These are phyloP conservation scores for Conus betulinus DNA, from an alignment of 1,140 invertebrate species.

Conservation along the genomic window DNA sequence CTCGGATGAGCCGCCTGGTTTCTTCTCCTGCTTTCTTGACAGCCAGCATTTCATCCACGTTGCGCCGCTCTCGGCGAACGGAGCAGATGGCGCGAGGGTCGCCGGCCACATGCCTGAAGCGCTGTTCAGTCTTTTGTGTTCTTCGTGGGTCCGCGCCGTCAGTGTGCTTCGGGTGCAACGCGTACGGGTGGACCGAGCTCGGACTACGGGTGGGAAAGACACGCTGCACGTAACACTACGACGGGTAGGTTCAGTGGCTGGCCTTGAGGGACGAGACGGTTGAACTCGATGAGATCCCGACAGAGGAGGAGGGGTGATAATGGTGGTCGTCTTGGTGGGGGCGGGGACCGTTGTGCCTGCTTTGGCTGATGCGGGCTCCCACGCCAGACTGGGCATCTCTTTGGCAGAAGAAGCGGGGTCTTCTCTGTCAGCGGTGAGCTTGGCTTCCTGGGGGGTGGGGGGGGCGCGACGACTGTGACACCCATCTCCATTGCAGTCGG, in stretches of 20 bases:
- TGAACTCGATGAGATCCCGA: background rate
- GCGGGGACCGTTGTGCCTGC: background rate
- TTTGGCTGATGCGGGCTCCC: background rate
- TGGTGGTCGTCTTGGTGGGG: conserved; percentile 1
- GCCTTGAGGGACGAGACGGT: background rate
- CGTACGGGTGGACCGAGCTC: background rate
- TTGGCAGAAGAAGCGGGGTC: background rate
- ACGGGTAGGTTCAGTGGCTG: background rate
- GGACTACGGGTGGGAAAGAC: conserved; percentile 5
- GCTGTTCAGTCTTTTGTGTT: background rate
- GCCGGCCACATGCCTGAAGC: conserved; percentile 35
- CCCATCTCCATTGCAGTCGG: background rate
- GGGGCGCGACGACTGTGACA: background rate
- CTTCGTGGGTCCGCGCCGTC: background rate
- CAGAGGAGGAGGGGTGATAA: conserved; percentile 1
- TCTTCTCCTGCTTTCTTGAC: conserved; percentile 38
- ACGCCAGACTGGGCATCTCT: background rate
- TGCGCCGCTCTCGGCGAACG: conserved; percentile 32
- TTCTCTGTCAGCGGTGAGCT: background rate
- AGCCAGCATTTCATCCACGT: conserved; percentile 41
- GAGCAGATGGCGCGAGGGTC: conserved; percentile 44
- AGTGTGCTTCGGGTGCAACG: background rate
- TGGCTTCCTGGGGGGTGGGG: background rate
- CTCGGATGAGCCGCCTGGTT: conserved; percentile 33
- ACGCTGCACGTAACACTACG: background rate